Percentiles rank a stretch among this genome's conserved stretches.
These are phyloP conservation scores for Abrostola tripartita DNA, from an alignment of 2,888 invertebrate species.

Conservation along the genomic window DNA sequence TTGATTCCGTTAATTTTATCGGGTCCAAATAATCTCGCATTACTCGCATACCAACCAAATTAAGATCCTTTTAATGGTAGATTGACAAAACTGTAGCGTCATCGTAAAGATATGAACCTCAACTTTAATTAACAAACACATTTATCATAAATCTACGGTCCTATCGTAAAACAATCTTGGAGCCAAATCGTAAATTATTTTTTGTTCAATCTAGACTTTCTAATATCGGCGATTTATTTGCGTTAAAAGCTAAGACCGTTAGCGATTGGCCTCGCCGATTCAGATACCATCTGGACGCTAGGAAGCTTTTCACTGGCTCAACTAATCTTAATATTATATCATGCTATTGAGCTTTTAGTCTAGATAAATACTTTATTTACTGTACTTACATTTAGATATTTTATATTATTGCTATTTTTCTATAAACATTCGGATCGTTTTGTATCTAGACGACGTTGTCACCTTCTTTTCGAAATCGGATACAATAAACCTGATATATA, in stretches of 20 bases:
- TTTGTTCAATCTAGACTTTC: slow-evolving; percentile 50
- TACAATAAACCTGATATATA: too few species aligned
- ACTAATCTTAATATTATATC: too few species aligned
- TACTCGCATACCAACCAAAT: slow-evolving; percentile 41
- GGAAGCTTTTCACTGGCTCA: slow-evolving; percentile 19
- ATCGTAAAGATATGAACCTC: neutral
- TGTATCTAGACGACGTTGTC: too few species aligned
- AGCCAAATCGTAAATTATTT: slow-evolving; percentile 43
- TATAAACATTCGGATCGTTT: too few species aligned
- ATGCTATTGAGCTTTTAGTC: too few species aligned
- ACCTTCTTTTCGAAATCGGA: too few species aligned
- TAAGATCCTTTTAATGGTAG: slow-evolving; percentile 24
- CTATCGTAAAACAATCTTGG: slow-evolving; percentile 26
- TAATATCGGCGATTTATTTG: slow-evolving; percentile 42
- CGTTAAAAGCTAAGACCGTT: slow-evolving; percentile 53
- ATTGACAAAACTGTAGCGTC: slow-evolving; percentile 10
- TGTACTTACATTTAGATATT: too few species aligned
- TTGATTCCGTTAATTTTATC: slow-evolving; percentile 25
- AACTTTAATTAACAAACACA: slow-evolving; percentile 28
- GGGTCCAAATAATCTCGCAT: slow-evolving; percentile 26
- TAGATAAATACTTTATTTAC: too few species aligned
- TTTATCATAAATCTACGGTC: slow-evolving; percentile 20
- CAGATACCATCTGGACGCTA: slow-evolving; percentile 19
- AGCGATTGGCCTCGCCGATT: slow-evolving; percentile 46
- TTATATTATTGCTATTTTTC: too few species aligned